Percentiles rank a stretch among this genome's conserved stretches.
phyloP scores from a whole-genome alignment of 1,140 invertebrate species.

The Drosophila kikkawai region DNA sequence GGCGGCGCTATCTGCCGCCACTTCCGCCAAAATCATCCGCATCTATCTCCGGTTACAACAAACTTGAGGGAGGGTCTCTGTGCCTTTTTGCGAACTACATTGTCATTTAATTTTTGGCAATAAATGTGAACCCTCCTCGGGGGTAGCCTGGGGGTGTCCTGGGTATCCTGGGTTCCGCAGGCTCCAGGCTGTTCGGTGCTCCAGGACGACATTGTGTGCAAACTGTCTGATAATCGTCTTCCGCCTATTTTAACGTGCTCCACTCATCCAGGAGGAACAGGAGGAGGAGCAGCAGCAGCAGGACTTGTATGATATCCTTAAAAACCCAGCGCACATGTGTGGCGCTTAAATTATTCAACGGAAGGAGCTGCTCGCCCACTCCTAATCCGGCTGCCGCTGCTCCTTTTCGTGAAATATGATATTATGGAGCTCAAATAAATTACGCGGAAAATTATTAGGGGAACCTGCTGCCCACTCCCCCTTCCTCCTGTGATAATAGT shows the following conservation, averaged over 20 bases:
- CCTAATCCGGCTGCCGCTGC: background rate
- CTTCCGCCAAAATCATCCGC: conserved; percentile 42
- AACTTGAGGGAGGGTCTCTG: conserved; percentile 26
- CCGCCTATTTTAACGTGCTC: conserved; percentile 78
- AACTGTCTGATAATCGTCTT: conserved; percentile 84
- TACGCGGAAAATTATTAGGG: conserved; percentile 83
- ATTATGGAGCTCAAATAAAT: conserved; percentile 82
- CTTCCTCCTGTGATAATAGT: conserved; percentile 46
- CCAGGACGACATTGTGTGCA: conserved; percentile 76
- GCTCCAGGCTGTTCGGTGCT: background rate
- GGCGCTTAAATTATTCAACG: conserved; percentile 80
- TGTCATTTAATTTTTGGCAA: conserved; percentile 84
- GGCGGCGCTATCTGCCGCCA: conserved; percentile 27
- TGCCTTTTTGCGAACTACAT: conserved; percentile 67
- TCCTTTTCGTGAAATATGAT: conserved; percentile 72
- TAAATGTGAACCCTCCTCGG: conserved; percentile 65
- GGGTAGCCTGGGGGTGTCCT: background rate
- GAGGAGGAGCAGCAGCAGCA: background rate
- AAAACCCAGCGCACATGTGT: conserved; percentile 63
- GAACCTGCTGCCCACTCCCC: background rate
- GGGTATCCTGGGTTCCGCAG: too few relatives aligned
- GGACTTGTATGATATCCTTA: background rate
- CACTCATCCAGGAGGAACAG: background rate
- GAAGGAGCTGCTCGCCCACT: conserved; percentile 41
- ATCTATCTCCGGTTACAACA: conserved; percentile 67